phyloP scores from a whole-genome alignment of 2,888 invertebrate species.

The Cosmia trapezina region DNA sequence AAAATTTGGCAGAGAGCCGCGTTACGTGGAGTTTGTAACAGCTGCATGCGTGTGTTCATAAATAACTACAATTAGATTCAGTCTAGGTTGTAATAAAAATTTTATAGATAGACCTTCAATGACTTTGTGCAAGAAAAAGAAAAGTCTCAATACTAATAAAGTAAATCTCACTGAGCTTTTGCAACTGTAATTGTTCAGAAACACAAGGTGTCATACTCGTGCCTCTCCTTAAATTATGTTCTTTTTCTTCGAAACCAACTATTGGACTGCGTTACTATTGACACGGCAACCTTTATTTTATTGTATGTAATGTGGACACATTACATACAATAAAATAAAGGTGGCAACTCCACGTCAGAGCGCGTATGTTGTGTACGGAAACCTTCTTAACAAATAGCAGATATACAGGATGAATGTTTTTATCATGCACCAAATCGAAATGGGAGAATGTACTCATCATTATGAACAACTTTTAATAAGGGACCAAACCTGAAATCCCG shows the following conservation, averaged over 20 bases:
- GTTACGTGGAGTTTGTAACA: conserved; percentile 64
- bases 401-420: too few relatives aligned
- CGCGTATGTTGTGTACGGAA: background rate
- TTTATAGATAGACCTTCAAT: conserved; percentile 30
- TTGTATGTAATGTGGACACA: background rate
- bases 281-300: background rate
- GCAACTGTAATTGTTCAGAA: background rate
- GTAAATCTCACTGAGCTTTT: background rate
- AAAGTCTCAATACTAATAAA: background rate
- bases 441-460: too few relatives aligned
- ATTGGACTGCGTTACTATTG: background rate
- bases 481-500: too few relatives aligned
- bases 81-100: conserved; percentile 34
- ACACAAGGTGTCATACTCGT: background rate
- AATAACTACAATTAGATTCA: conserved; percentile 50
- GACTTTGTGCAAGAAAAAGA: background rate
- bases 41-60: conserved; percentile 51
- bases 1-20: conserved; percentile 61
- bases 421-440: too few relatives aligned
- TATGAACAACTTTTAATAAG: too few relatives aligned
- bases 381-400: background rate
- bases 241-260: background rate
- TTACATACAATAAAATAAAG: background rate
- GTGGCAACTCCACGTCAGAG: background rate
- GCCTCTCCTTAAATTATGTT: background rate